Conservation (phyloP, 2,113 vertebrate genomes). For the Eulemur macaco region DNA sequence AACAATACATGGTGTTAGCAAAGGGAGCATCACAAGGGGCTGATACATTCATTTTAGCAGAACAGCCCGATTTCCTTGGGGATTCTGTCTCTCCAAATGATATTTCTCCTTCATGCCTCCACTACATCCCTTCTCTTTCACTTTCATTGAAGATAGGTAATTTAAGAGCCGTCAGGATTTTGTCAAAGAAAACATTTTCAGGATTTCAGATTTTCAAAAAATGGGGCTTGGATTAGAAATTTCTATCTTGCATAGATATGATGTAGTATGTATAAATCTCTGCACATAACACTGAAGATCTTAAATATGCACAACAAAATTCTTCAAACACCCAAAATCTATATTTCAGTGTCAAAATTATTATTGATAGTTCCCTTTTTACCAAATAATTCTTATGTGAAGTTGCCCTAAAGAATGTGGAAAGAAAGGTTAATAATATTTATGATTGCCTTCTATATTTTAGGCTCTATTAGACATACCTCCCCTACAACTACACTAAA, state of each 20-base stretch:
- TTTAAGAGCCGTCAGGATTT: conserved; percentile 56
- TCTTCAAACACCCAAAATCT: not conserved
- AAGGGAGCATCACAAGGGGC: not conserved
- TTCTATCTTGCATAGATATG: not conserved
- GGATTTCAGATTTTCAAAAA: conserved; percentile 48
- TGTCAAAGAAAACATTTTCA: conserved; percentile 45
- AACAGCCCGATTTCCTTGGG: conserved; percentile 47
- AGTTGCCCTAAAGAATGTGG: not conserved
- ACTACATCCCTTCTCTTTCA: not conserved
- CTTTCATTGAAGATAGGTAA: conserved; percentile 17
- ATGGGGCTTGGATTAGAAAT: conserved; percentile 26
- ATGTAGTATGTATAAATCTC: not conserved
- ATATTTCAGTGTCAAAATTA: not conserved
- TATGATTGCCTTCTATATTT: not conserved
- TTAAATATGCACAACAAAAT: conserved; percentile 26
- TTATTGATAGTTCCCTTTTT: not conserved
- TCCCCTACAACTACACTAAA: not conserved
- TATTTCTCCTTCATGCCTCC: conserved; percentile 30
- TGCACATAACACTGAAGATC: not conserved
- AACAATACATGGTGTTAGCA: conserved; percentile 48
- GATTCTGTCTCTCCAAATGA: conserved; percentile 53
- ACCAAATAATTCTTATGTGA: not conserved
- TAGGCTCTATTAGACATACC: not conserved
- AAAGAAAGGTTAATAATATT: conserved; percentile 7
- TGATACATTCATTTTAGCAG: conserved; percentile 39